These are phyloP conservation scores for Tapirus indicus DNA, from an alignment of 2,797 vertebrate species.

Conservation along the genomic window DNA sequence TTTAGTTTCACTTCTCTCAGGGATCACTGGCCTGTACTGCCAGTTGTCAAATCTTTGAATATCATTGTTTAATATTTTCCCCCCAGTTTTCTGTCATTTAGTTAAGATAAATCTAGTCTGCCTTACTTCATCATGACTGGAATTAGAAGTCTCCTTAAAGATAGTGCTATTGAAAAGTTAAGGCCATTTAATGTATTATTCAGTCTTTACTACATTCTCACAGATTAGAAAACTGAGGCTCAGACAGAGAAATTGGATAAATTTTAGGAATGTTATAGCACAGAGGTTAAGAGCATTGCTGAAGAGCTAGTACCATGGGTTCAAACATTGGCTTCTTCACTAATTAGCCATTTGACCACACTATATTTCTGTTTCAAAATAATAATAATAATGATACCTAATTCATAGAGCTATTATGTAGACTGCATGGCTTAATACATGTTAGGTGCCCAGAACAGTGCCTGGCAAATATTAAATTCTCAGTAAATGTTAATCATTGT, in stretches of 20 bases:
- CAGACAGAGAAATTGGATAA: background rate
- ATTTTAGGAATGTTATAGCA: background rate
- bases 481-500: background rate
- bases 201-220: background rate
- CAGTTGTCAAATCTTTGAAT: background rate
- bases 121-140: background rate
- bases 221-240: background rate
- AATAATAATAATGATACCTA: background rate
- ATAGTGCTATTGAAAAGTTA: conserved; percentile 17
- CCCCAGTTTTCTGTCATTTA: background rate
- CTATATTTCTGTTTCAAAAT: background rate
- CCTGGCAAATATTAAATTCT: conserved; percentile 6
- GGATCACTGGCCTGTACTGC: background rate
- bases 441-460: background rate
- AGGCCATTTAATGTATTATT: background rate
- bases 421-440: background rate
- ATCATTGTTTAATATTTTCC: background rate
- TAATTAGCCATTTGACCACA: background rate
- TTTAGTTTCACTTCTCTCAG: background rate
- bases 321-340: background rate
- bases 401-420: conserved; percentile 2
- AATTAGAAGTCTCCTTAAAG: background rate
- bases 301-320: background rate
- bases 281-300: background rate
- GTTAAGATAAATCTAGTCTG: background rate